These are phyloP conservation scores for Caranx melampygus DNA, from an alignment of 2,113 vertebrate species.

Conservation along the genomic window DNA sequence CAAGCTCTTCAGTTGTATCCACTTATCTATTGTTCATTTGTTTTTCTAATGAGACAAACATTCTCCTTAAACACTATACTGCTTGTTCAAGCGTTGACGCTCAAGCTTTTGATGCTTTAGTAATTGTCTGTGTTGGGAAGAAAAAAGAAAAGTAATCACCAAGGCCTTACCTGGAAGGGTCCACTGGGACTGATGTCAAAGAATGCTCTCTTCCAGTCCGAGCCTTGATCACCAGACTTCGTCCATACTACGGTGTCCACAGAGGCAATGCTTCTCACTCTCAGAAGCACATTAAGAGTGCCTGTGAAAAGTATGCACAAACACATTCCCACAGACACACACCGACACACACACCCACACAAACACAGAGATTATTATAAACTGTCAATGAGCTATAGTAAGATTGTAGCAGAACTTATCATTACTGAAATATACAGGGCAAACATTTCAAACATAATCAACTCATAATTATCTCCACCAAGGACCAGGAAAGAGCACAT, in stretches of 20 bases:
- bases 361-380: constrained; percentile 40
- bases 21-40: neutral
- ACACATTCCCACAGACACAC: neutral
- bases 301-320: constrained; percentile 80
- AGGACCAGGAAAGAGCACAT: neutral
- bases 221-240: constrained; percentile 90
- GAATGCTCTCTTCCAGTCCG: constrained; percentile 91
- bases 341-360: constrained; percentile 13
- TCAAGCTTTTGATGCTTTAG: neutral
- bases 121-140: neutral
- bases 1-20: neutral
- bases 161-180: constrained; percentile 92
- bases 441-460: neutral
- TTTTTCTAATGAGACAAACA: neutral
- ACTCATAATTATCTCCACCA: neutral
- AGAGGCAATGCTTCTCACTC: constrained; percentile 88
- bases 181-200: constrained; percentile 92
- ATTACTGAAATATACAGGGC: neutral
- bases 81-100: neutral
- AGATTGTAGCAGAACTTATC: neutral
- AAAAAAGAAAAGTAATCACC: constrained; percentile 4
- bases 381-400: constrained; percentile 16
- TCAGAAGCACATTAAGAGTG: constrained; percentile 92
- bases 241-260: constrained; percentile 91
- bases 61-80: neutral